phyloP scores from a whole-genome alignment of 2,797 vertebrate genomes.

The Sparus aurata region DNA sequence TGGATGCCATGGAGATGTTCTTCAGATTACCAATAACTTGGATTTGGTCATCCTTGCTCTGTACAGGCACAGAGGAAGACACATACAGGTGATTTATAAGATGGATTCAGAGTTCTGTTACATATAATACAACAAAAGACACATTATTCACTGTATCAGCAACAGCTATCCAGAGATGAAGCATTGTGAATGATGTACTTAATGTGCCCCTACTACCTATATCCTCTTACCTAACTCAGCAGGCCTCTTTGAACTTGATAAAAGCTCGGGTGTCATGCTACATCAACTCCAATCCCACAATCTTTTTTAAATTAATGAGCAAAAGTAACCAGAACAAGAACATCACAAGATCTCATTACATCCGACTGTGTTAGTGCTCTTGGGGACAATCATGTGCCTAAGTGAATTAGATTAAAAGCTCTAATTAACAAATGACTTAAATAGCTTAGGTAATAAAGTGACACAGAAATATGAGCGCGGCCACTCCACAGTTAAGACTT shows the following conservation, averaged over 20 bases:
- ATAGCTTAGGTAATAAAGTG: conserved; percentile 49
- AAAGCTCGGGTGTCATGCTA: conserved; percentile 68
- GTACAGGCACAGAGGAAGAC: conserved; percentile 45
- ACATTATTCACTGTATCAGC: neutral
- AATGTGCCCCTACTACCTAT: conserved; percentile 19
- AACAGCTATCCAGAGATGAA: conserved; percentile 12
- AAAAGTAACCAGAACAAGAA: conserved; percentile 82
- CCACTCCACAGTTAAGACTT: conserved; percentile 24
- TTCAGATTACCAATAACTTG: conserved; percentile 99
- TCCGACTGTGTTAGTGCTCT: conserved; percentile 64
- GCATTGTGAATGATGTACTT: neutral
- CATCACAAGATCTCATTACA: conserved; percentile 80
- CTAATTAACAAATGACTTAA: conserved; percentile 76
- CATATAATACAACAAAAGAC: neutral
- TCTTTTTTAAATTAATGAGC: conserved; percentile 80
- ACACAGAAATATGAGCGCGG: conserved; percentile 33
- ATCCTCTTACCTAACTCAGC: conserved; percentile 27
- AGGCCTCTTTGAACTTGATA: conserved; percentile 62
- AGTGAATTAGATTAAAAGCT: conserved; percentile 71
- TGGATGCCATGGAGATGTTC: conserved; percentile 99
- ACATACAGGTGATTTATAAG: neutral
- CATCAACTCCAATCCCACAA: conserved; percentile 74
- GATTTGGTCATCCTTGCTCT: conserved; percentile 99
- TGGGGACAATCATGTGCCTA: conserved; percentile 63
- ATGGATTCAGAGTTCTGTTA: neutral